These are phyloP conservation scores for Eilema depressum DNA, from an alignment of 2,888 invertebrate species.

Conservation along the genomic window DNA sequence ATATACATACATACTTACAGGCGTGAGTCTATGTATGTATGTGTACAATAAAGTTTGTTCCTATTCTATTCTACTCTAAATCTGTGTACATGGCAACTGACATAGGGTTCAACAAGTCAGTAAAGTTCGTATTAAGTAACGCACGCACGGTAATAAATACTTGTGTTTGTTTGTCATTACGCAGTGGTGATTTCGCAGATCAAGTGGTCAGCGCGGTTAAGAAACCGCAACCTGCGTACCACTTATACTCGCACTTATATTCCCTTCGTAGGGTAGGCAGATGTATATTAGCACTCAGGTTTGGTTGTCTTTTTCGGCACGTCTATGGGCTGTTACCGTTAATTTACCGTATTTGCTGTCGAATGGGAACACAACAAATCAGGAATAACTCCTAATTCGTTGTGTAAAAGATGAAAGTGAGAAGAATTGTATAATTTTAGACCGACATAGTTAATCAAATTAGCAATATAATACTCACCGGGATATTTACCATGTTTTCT, in stretches of 20 bases:
- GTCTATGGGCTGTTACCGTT: not conserved
- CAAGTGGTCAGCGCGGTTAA: not conserved
- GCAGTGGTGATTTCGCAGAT: not conserved
- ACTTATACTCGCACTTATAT: not conserved
- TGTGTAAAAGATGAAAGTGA: no score
- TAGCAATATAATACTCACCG: no score
- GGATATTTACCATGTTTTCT: no score
- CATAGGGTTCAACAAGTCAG: conserved; percentile 7
- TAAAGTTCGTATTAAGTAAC: not conserved
- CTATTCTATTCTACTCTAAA: not conserved
- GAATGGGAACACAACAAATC: no score
- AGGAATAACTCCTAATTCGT: no score
- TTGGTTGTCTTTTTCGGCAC: not conserved
- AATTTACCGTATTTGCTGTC: not conserved
- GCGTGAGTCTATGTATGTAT: no score
- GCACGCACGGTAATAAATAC: not conserved
- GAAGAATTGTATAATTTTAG: no score
- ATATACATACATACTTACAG: no score
- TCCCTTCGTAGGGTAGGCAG: not conserved
- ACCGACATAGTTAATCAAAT: no score
- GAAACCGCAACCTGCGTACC: not conserved
- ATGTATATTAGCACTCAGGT: not conserved
- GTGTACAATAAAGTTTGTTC: no score
- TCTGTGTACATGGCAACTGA: not conserved
- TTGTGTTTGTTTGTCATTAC: not conserved